Base-by-base conservation (phyloP, 2,797 vertebrate species). In the Micrastur ruficollis region DNA sequence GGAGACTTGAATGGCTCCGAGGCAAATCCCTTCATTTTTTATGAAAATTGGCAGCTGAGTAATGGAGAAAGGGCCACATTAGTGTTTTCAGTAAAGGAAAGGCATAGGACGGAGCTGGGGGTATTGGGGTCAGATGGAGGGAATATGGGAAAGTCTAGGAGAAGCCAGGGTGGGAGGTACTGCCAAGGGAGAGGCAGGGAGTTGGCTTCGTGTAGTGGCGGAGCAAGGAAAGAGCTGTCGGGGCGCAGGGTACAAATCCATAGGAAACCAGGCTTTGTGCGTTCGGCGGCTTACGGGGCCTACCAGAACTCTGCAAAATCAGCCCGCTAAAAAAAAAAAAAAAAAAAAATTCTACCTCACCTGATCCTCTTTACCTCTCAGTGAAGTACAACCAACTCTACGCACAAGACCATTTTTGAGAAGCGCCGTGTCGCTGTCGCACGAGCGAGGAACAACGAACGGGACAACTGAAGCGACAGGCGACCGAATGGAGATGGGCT, bases 351-450 rank as follows among this genome's bases (percentile, higher is more conserved):
- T 18, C 21, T 23, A 9, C 12, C 46, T 67, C 29, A 22, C 19
- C 22, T 20, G 6, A 52, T 78, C 42, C 34, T 53, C 36, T 72
- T 68, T 38, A 31, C 9, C 10, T 67, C 29, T 36, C 50, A 56
- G 50, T 23, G 50, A 52, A 61, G 11, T 3, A 15, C 49, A 56
- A 38, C 21, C 27, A 68, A 5, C 71, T 63, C 34, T 20, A 63
- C 0, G 0, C 29, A 34, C 21, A 6, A 25, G 55, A 6, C 5
- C 0, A 0, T 42, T 63, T 62, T 12, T 13, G 10, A 49, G 46
- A 61, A 59, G 31, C 4, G 22, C 12, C n/a, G 19, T 50, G 11
- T 27, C 29, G 5, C 62, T 17, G 31, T 14, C 71, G 38, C 42
- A 49, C 18, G 34, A 46, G 12, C 1, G 7, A 82, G n/a, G 34